These are phyloP conservation scores for Phalera bucephala DNA, from an alignment of 2,888 invertebrate species.

Conservation along the genomic window DNA sequence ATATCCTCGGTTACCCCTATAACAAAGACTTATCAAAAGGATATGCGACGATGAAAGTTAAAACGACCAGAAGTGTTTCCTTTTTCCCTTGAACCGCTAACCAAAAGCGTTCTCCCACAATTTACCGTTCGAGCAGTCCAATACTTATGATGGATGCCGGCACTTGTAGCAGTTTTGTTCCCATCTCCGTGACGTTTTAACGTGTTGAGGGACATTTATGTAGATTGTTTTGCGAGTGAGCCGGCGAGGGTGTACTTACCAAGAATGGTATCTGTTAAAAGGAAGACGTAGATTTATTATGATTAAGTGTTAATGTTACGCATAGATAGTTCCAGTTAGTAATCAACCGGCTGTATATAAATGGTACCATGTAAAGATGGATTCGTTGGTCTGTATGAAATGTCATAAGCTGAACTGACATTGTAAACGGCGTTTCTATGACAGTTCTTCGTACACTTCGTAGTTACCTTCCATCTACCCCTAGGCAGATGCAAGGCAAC, in stretches of 20 bases:
- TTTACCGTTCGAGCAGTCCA: constrained; percentile 1
- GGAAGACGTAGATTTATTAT: not conserved
- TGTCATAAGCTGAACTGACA: too few species aligned
- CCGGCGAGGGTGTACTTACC: not conserved
- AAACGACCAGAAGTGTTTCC: not conserved
- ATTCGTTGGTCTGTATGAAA: too few species aligned
- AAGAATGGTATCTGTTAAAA: not conserved
- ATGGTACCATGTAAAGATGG: not conserved
- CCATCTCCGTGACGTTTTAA: constrained; percentile 1
- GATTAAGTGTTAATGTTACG: not conserved
- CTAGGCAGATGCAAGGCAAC: too few species aligned
- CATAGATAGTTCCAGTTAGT: too few species aligned
- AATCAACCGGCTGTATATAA: too few species aligned
- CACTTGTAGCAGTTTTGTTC: too few species aligned
- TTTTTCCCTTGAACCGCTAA: not conserved
- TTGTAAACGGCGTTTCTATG: too few species aligned
- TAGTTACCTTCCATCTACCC: too few species aligned
- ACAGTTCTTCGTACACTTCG: too few species aligned
- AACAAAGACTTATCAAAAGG: not conserved
- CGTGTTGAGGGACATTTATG: constrained; percentile 1
- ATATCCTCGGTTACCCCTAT: too few species aligned
- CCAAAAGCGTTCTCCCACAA: not conserved
- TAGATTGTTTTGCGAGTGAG: constrained; percentile 1
- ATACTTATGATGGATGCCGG: constrained; percentile 1
- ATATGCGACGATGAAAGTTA: not conserved